Conservation (phyloP, 2,888 invertebrate species). For the Caenorhabditis becei region DNA sequence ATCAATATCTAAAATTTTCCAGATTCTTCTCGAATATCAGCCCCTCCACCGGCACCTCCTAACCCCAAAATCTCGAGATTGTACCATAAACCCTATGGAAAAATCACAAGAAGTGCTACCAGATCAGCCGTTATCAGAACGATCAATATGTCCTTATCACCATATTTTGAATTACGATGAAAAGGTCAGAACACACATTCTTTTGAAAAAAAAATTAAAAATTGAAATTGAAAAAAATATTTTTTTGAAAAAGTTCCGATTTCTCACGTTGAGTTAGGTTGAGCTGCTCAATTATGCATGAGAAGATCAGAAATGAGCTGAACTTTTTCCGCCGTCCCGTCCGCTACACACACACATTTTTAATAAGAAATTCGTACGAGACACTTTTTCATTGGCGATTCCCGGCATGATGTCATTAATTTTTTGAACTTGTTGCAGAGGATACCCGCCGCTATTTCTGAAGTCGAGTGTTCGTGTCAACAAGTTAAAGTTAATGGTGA, state of each 20-base stretch:
- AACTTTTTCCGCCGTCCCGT: constrained; percentile 17
- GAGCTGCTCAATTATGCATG: constrained; percentile 42
- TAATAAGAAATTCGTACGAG: neutral
- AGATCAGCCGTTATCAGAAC: constrained; percentile 55
- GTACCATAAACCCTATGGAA: constrained; percentile 5
- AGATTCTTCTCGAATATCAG: constrained; percentile 54
- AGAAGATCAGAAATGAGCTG: constrained; percentile 41
- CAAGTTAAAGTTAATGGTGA: constrained; percentile 40
- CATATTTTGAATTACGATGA: constrained; percentile 60
- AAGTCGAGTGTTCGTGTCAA: constrained; percentile 60
- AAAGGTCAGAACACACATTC: constrained; percentile 49
- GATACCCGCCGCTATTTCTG: constrained; percentile 59
- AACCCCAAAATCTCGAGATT: constrained; percentile 39
- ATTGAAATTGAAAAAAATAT: neutral
- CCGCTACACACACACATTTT: neutral
- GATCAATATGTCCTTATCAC: constrained; percentile 57
- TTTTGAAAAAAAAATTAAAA: neutral
- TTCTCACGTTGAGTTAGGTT: neutral
- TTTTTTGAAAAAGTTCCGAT: constrained; percentile 1
- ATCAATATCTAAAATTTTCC: neutral
- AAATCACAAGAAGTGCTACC: constrained; percentile 57
- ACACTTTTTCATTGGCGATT: neutral
- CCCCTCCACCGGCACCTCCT: constrained; percentile 38
- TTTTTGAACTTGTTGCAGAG: constrained; percentile 55
- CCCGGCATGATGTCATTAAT: neutral